Conservation (phyloP, 2,888 invertebrate species). For the Ametastegia equiseti region DNA sequence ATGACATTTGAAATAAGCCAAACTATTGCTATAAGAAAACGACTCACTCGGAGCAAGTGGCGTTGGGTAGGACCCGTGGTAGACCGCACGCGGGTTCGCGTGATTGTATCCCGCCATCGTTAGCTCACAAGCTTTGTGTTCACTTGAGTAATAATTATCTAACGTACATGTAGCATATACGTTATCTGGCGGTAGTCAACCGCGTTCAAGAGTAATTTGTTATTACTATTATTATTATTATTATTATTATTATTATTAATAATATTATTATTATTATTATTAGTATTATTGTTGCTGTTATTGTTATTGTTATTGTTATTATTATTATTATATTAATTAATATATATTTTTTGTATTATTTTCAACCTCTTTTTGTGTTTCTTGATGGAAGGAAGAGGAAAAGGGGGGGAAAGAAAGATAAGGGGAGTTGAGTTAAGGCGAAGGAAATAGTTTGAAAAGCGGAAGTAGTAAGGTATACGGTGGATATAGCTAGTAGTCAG, state of each 20-base stretch:
- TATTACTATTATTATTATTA: neutral
- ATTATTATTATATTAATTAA: neutral
- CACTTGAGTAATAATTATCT: conserved; percentile 35
- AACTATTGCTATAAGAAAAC: conserved; percentile 51
- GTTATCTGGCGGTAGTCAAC: conserved; percentile 18
- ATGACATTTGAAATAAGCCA: neutral
- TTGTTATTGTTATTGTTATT: neutral
- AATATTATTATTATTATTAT: neutral
- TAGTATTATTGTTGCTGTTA: no score
- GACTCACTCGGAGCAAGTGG: conserved; percentile 75
- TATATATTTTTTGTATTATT: neutral
- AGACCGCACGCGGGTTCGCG: conserved; percentile 74
- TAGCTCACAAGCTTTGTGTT: conserved; percentile 18
- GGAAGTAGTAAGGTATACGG: neutral
- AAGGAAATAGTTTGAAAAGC: conserved; percentile 35
- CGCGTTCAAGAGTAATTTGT: neutral
- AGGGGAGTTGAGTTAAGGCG: neutral
- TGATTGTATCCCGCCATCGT: conserved; percentile 74
- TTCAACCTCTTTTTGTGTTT: neutral
- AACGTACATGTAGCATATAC: neutral
- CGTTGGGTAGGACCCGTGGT: conserved; percentile 75
- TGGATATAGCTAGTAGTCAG: neutral
- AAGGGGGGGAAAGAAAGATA: neutral
- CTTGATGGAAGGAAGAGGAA: neutral
- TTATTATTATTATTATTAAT: neutral